Base-by-base conservation (phyloP, 2,113 vertebrate genomes). In the Pollimyrus isidori region DNA sequence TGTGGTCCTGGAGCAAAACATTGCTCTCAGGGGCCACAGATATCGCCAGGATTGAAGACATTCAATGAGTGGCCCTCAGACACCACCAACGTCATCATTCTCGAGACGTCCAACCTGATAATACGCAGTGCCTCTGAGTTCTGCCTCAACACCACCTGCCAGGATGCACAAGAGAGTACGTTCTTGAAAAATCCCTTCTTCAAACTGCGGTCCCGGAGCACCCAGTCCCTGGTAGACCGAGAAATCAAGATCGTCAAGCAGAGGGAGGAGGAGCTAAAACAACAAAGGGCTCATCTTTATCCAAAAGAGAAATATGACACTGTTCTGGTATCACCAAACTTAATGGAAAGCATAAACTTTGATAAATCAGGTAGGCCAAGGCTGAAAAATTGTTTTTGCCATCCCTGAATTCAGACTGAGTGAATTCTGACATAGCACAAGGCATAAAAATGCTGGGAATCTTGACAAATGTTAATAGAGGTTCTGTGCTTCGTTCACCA, bases 31-130 rank as follows among this genome's bases (percentile, higher is more conserved):
- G 90, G 93, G 53, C 89, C 91, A 89, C 49, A 89, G 45, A 26
- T 21, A 93, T 2, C 90, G 92, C 5, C 76, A 3, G 42, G 91
- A 90, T 50, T 90, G 1, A 90, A 89, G 92, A 2, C 86, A 88
- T 90, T 93, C 69, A 92, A 89, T 0, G 93, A 94, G 62, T 94
- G 94, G 94, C 91, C 92, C 87, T 87, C 89, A 1, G 84, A 89
- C 50, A 88, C 93, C 0, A 88, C 92, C 49, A 94, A 92, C 4
- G 89, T 95, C 85, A 93, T 95, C 0, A 94, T 95, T 0, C 92
- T 95, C 88, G 94, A 95, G 89, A 94, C 95, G 26, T 93, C 94
- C 69, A 95, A 95, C 50, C 90, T 95, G 89, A 94, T 95, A 83
- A 93, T 95, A 87, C 94, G 94, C 65, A 95, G 94, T 7, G 94